Evolutionary conservation across 2,113 vertebrate species (phyloP).

Genomic region (Callopanchax toddi): DNA sequence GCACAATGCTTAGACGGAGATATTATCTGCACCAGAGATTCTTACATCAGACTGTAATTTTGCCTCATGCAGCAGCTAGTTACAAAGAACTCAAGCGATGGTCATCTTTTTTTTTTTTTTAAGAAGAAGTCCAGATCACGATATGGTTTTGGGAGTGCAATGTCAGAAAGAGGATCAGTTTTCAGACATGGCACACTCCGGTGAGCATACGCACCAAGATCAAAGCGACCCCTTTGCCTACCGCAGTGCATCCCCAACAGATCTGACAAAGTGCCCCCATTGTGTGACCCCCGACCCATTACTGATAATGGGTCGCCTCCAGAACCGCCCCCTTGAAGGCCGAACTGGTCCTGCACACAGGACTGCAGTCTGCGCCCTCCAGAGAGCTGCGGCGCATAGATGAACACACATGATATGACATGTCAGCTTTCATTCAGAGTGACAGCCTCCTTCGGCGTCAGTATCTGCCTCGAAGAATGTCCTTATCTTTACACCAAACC

Average conservation of each 20-base stretch:
- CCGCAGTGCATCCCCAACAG: constrained; percentile 75
- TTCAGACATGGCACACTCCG: constrained; percentile 81
- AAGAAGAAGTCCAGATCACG: constrained; percentile 39
- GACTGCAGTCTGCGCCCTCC: constrained; percentile 22
- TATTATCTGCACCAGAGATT: constrained; percentile 40
- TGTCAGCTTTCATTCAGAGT: constrained; percentile 55
- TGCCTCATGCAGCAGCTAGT: constrained; percentile 43
- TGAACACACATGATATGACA: constrained; percentile 67
- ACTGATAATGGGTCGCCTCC: constrained; percentile 76
- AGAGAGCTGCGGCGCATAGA: constrained; percentile 41
- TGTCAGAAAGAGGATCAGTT: constrained; percentile 73
- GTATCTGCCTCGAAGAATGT: constrained; percentile 36
- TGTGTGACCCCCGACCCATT: constrained; percentile 78
- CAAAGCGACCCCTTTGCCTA: constrained; percentile 78
- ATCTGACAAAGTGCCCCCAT: constrained; percentile 73
- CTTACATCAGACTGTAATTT: constrained; percentile 31
- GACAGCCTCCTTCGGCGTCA: constrained; percentile 45
- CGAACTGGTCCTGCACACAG: constrained; percentile 46
- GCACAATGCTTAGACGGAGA: constrained; percentile 48
- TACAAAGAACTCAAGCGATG: constrained; percentile 37
- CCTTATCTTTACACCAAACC: constrained; percentile 14
- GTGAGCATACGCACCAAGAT: constrained; percentile 76
- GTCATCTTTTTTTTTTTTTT: constrained; percentile 26
- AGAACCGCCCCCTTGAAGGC: constrained; percentile 59
- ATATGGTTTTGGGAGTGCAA: constrained; percentile 61